A percentile compares a stretch with the other conserved stretches of the same genome.
Evolutionary conservation across 2,797 vertebrate genomes (phyloP).

Genomic region (Heteromormyrus szaboi): DNA sequence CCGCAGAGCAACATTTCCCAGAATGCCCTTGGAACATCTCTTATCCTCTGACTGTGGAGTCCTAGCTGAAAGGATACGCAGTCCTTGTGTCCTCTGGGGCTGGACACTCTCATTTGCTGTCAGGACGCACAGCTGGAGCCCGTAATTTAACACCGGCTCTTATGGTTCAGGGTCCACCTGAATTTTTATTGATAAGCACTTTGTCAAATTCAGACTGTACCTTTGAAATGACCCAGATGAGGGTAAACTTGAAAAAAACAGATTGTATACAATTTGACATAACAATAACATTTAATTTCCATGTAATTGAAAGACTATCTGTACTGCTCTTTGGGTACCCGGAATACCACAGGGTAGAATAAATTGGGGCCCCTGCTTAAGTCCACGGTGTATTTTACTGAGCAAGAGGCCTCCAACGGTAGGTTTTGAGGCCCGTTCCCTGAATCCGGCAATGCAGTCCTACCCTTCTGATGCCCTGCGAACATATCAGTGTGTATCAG

Average conservation of each 20-base stretch:
- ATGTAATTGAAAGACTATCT: not conserved
- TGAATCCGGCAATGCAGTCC: not conserved
- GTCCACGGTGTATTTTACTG: not conserved
- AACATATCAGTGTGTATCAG: not conserved
- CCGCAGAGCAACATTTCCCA: not conserved
- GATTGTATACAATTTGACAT: too few relatives aligned
- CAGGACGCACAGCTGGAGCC: not conserved
- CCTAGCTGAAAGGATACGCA: not conserved
- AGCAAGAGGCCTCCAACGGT: not conserved
- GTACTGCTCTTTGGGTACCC: not conserved
- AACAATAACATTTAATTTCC: too few relatives aligned
- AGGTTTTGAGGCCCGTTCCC: not conserved
- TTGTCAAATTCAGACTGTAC: not conserved
- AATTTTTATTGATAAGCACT: constrained; percentile 4
- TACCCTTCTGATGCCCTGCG: not conserved
- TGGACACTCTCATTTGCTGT: not conserved
- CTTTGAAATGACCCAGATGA: not conserved
- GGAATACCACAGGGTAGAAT: not conserved
- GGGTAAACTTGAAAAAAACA: not conserved
- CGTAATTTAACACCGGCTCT: not conserved
- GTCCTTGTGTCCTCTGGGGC: not conserved
- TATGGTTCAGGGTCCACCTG: not conserved
- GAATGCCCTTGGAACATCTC: not conserved
- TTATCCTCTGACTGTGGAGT: not conserved
- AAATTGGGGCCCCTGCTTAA: not conserved